Conservation (phyloP, 2,113 vertebrate genomes). For the Cyanoramphus novaezelandiae region DNA sequence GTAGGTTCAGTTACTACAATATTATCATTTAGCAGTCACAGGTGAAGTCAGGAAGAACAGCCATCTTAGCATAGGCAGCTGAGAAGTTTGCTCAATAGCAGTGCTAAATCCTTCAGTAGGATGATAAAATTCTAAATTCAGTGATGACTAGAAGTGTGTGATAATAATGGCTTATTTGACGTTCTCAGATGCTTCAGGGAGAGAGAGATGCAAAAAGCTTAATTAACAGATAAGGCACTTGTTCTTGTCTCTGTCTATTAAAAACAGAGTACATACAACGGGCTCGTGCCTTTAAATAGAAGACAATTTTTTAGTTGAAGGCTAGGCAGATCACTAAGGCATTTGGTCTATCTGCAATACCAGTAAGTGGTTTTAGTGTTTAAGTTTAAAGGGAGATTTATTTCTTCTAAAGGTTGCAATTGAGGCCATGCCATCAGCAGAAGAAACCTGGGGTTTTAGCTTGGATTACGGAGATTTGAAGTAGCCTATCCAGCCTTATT, state of each 20-base stretch:
- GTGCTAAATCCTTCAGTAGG: background rate
- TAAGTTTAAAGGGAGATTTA: slow-evolving; percentile 19
- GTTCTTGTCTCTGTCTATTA: background rate
- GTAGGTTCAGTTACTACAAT: background rate
- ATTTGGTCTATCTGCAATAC: background rate
- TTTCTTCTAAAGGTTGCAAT: background rate
- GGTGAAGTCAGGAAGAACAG: background rate
- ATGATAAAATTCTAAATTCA: background rate
- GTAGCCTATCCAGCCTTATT: background rate
- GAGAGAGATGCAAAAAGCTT: background rate
- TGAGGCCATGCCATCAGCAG: background rate
- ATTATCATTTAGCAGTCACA: background rate
- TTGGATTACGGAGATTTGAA: background rate
- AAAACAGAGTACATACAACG: background rate
- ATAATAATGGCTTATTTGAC: slow-evolving; percentile 29
- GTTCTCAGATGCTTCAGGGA: slow-evolving; percentile 19
- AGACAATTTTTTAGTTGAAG: background rate
- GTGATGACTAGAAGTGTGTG: background rate
- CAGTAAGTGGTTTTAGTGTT: background rate
- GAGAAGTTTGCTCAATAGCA: background rate
- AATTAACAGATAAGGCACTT: slow-evolving; percentile 36
- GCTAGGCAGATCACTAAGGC: background rate
- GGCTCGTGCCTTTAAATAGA: background rate
- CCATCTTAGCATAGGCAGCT: background rate
- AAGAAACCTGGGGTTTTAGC: background rate